These are phyloP conservation scores for Panurus biarmicus DNA, from an alignment of 2,113 vertebrate genomes.

Conservation along the genomic window DNA sequence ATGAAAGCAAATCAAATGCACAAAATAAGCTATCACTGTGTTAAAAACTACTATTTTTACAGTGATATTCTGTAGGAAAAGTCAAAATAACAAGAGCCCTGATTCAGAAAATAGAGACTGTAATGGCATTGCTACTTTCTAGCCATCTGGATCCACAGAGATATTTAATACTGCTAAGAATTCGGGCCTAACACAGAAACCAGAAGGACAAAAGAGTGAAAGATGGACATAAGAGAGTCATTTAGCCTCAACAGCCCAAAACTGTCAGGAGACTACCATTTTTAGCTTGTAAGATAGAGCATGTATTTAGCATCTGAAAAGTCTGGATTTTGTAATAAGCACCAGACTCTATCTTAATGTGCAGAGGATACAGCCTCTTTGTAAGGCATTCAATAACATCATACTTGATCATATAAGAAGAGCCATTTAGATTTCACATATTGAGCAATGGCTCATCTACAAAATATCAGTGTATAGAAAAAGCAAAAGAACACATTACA, in stretches of 20 bases:
- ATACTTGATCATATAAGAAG: constrained; percentile 58
- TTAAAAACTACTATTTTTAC: background rate
- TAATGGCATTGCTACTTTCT: background rate
- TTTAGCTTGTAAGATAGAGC: constrained; percentile 34
- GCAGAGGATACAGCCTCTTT: constrained; percentile 62
- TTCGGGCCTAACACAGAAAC: background rate
- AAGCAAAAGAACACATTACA: constrained; percentile 52
- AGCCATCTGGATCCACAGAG: background rate
- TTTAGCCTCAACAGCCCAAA: background rate
- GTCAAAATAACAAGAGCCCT: background rate
- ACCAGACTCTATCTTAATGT: constrained; percentile 63
- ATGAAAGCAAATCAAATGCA: background rate
- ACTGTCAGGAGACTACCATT: background rate
- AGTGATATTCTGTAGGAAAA: background rate
- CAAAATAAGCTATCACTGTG: background rate
- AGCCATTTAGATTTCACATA: constrained; percentile 63
- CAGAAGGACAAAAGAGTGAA: background rate
- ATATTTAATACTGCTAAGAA: background rate
- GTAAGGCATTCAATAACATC: constrained; percentile 49
- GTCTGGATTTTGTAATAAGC: constrained; percentile 59
- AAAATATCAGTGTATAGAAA: constrained; percentile 56
- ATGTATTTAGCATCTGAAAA: constrained; percentile 66
- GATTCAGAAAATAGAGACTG: background rate
- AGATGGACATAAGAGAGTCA: background rate
- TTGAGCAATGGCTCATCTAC: constrained; percentile 58